These are phyloP conservation scores for Resseliella maxima DNA, from an alignment of 2,888 invertebrate genomes.

Conservation along the genomic window DNA sequence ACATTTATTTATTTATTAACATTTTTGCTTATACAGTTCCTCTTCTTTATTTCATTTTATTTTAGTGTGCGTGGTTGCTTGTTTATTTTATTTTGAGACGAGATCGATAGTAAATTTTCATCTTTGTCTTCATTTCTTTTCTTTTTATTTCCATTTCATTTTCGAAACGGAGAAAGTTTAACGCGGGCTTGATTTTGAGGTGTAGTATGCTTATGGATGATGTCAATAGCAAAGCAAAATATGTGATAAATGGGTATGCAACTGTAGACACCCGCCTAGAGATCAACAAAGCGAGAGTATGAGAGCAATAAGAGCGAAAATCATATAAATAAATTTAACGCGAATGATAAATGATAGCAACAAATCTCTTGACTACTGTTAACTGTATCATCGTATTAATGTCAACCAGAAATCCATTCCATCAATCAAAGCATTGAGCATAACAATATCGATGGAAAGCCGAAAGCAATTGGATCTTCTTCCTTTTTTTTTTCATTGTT, in stretches of 20 bases:
- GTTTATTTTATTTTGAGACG: not conserved
- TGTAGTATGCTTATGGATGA: not conserved
- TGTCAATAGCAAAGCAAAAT: conserved; percentile 24
- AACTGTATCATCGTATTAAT: conserved; percentile 20
- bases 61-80: not conserved
- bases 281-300: not conserved
- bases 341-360: conserved; percentile 43
- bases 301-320: not conserved
- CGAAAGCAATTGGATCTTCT: not conserved
- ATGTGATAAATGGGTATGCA: conserved; percentile 11
- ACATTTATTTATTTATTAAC: conserved; percentile 18
- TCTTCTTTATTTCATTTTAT: not conserved
- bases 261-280: not conserved
- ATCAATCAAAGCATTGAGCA: not conserved
- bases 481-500: not conserved
- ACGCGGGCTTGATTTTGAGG: conserved; percentile 7
- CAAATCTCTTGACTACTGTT: not conserved
- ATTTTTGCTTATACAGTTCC: not conserved
- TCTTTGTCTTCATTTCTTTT: not conserved
- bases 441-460: not conserved
- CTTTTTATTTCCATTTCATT: not conserved
- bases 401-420: conserved; percentile 7
- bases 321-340: not conserved
- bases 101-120: not conserved
- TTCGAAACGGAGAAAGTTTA: conserved; percentile 29